Conservation (phyloP, 2,888 invertebrate genomes). For the Eristalis intricaria region DNA sequence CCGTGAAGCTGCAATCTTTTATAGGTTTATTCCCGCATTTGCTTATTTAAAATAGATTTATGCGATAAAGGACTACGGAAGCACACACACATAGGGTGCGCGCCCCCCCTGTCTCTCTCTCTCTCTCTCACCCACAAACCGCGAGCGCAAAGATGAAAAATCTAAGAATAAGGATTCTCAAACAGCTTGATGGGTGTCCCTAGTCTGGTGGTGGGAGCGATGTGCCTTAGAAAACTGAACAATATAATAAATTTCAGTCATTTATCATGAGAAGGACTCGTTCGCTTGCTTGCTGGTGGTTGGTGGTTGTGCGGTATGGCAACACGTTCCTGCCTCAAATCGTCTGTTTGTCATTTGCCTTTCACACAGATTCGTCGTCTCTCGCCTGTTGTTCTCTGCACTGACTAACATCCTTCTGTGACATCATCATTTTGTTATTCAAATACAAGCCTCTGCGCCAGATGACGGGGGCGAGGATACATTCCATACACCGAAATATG, state of each 20-base stretch:
- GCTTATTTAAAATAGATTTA: constrained; percentile 67
- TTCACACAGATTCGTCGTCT: background rate
- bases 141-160: constrained; percentile 42
- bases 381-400: background rate
- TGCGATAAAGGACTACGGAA: constrained; percentile 27
- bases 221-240: constrained; percentile 58
- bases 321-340: constrained; percentile 56
- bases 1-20: constrained; percentile 39
- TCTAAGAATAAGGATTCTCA: constrained; percentile 57
- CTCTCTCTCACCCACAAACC: background rate
- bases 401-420: constrained; percentile 58
- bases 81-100: constrained; percentile 1
- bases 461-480: background rate
- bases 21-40: constrained; percentile 28
- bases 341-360: constrained; percentile 49
- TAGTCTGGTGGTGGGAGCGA: constrained; percentile 3
- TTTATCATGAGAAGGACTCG: constrained; percentile 69
- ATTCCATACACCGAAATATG: constrained; percentile 50
- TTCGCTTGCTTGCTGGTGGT: constrained; percentile 5
- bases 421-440: constrained; percentile 71
- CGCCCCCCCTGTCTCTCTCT: background rate
- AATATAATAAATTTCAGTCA: constrained; percentile 71
- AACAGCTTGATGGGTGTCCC: constrained; percentile 32
- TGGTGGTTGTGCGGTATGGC: constrained; percentile 24
- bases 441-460: constrained; percentile 35